phyloP scores from a whole-genome alignment of 1,140 invertebrate species.

The Drosophila sucinea region DNA sequence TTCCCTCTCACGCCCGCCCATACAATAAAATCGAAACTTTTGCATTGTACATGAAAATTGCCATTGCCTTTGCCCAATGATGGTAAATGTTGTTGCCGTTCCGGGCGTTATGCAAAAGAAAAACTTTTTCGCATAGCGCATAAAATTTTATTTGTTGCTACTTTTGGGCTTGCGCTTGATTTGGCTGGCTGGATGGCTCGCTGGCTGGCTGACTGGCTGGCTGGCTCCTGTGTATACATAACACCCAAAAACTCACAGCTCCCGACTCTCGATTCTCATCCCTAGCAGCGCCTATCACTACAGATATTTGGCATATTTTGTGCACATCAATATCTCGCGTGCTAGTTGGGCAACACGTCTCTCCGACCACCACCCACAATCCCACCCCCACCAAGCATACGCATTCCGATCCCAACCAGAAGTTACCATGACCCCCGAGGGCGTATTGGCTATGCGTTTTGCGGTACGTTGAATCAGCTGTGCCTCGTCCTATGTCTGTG shows the following conservation, averaged over 20 bases:
- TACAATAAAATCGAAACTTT: slow-evolving; percentile 82
- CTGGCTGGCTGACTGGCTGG: too few species aligned
- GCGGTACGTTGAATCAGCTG: slow-evolving; percentile 51
- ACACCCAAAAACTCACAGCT: not conserved
- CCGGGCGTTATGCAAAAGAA: slow-evolving; percentile 71
- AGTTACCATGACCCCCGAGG: slow-evolving; percentile 56
- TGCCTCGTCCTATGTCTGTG: not conserved
- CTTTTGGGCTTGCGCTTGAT: slow-evolving; percentile 80
- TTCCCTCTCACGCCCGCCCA: slow-evolving; percentile 43
- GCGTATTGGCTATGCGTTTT: slow-evolving; percentile 76
- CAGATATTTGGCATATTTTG: slow-evolving; percentile 77
- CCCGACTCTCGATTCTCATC: slow-evolving; percentile 9
- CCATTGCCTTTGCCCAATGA: slow-evolving; percentile 50
- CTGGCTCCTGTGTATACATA: slow-evolving; percentile 15
- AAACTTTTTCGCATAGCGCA: slow-evolving; percentile 74
- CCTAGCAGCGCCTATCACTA: not conserved
- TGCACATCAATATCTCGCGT: slow-evolving; percentile 78
- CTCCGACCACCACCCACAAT: slow-evolving; percentile 35
- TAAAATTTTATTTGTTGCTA: slow-evolving; percentile 82
- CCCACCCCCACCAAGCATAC: not conserved
- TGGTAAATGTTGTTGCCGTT: slow-evolving; percentile 41
- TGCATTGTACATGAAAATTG: slow-evolving; percentile 79
- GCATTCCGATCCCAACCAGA: slow-evolving; percentile 2
- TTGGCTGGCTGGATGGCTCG: slow-evolving; percentile 47
- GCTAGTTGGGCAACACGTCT: slow-evolving; percentile 71